These are phyloP conservation scores for Tetrao urogallus DNA, from an alignment of 2,113 vertebrate genomes.

Conservation along the genomic window DNA sequence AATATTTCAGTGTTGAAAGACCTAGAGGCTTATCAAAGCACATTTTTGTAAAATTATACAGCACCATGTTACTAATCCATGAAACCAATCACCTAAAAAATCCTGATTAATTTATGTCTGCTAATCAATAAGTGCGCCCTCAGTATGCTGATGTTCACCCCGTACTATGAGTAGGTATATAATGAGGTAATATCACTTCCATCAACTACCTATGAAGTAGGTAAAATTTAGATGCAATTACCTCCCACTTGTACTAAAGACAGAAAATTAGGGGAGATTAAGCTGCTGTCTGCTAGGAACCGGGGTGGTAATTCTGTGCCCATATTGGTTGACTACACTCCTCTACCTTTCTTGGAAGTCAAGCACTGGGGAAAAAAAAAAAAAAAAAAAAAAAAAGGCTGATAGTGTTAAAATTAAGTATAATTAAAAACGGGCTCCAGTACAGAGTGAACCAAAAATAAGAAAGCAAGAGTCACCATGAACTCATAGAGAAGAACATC, in stretches of 20 bases:
- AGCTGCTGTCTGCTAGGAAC: background rate
- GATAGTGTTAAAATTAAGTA: background rate
- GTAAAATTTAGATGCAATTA: background rate
- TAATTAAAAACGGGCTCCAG: background rate
- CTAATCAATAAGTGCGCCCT: background rate
- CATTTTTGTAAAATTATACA: background rate
- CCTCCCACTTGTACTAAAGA: background rate
- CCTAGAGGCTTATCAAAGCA: background rate
- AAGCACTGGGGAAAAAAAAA: fast-evolving
- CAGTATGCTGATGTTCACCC: background rate
- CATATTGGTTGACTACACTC: background rate
- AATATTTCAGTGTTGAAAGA: background rate
- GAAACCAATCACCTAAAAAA: conserved; percentile 15
- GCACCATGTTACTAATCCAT: background rate
- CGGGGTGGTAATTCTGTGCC: background rate
- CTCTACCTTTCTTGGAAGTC: background rate
- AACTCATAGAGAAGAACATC: background rate
- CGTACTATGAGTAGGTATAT: background rate
- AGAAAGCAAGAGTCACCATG: background rate
- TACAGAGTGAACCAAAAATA: background rate
- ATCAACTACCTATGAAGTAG: background rate
- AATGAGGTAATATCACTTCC: background rate
- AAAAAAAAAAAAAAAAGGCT: background rate
- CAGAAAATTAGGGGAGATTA: background rate
- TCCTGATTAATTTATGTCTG: background rate